Evolutionary conservation across 2,888 invertebrate genomes (phyloP), one percentile per base, ranked within the genome.

Genomic region (Rhaphigaster nebulosa): DNA sequence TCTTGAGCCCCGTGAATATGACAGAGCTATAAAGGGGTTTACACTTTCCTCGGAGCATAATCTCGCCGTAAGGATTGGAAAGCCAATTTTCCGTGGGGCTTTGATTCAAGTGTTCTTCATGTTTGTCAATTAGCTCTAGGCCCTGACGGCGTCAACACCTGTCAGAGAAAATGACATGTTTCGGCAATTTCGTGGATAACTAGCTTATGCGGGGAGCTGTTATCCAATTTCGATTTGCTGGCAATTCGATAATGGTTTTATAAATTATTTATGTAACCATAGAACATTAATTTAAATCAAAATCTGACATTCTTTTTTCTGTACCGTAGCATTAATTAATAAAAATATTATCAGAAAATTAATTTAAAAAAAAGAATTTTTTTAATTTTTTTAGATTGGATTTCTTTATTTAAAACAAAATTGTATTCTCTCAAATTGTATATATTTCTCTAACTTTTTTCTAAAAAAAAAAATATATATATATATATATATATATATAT

Each of bases 11-110:
- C 5, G 84, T 8, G 45, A 50, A 50, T 45, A 84, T 84, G 84
- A 84, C 84, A 84, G 84, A 41, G 45, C 84, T 84, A 84, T 84
- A 84, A 84, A 84, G 84, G 45, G 84, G 84, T 84, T 84, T 84
- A 84, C 45, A 84, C 84, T 50, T 50, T 41, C 45, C 84, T 84
- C 45, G 45, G n/a, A 84, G 84, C 84, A 84, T 84, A 84, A 76
- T 76, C 70, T 76, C 10, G 70, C 34, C 70, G 70, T 76, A 76
- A 76, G 70, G 34, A 76, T 6, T 76, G 34, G 70, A 76, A 76
- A 76, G 70, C 20, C 34, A 76, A 76, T 76, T 76, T 76, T 76
- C 34, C 70, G 70, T 20, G 20, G 38, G 38, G 70, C 70, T 76
- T 76, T 76, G 70, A 76, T 76, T 76, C 70, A 20, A 76, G 70